phyloP scores from a whole-genome alignment of 2,888 invertebrate genomes.

The Alentia gelatinosa region DNA sequence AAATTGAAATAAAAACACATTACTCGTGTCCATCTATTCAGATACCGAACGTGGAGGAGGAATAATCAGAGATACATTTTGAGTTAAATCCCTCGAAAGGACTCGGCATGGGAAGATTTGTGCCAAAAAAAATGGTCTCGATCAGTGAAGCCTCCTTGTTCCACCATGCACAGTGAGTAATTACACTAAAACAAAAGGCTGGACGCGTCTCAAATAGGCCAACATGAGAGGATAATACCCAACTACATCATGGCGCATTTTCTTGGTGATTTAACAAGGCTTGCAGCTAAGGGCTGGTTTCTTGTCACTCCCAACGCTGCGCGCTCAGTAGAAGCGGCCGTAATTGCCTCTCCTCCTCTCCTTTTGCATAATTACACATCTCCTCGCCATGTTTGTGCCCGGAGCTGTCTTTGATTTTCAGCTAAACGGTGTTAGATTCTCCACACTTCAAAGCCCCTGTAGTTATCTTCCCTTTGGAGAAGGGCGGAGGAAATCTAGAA shows the following conservation, averaged over 20 bases:
- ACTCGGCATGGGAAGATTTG: background rate
- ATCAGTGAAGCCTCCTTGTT: background rate
- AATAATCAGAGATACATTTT: background rate
- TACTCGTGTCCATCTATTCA: background rate
- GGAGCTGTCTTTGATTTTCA: constrained; percentile 6
- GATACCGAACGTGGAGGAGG: background rate
- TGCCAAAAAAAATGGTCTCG: background rate
- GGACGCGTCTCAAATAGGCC: background rate
- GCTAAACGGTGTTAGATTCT: constrained; percentile 16
- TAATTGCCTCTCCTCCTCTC: constrained; percentile 24
- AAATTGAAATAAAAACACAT: background rate
- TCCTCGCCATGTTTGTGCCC: constrained; percentile 20
- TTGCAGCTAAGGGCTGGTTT: background rate
- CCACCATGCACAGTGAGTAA: background rate
- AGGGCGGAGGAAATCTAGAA: background rate
- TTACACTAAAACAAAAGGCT: background rate
- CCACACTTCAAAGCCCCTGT: constrained; percentile 1
- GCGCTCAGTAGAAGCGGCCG: background rate
- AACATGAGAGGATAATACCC: background rate
- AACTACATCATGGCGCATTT: background rate
- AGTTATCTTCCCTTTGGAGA: background rate
- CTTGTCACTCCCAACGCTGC: background rate
- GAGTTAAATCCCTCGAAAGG: background rate
- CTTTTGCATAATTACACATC: background rate
- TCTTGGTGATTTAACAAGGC: background rate